Evolutionary conservation across 35 echinoderm and acorn worm species (phyloP).

Genomic region (Hemicentrotus pulcherrimus): DNA sequence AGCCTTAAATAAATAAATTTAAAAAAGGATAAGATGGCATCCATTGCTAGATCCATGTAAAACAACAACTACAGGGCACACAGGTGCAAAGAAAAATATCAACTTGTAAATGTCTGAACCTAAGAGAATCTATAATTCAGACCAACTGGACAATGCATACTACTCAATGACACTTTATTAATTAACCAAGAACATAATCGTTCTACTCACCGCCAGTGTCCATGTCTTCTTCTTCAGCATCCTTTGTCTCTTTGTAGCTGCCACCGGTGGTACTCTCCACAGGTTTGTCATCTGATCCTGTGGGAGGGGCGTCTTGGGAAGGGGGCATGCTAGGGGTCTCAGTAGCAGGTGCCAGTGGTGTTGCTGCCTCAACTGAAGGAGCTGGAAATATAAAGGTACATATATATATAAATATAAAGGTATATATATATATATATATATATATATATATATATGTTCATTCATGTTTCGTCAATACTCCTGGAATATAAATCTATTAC

Average conservation of each 20-base stretch:
- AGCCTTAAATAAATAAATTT: background rate
- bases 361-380: background rate
- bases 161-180: background rate
- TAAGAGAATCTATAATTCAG: background rate
- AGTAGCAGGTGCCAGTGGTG: background rate
- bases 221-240: conserved; percentile 5
- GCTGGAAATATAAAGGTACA: background rate
- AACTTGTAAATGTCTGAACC: background rate
- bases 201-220: conserved; percentile 20
- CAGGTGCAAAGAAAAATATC: background rate
- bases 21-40: background rate
- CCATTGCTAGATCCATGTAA: background rate
- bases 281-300: background rate
- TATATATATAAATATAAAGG: conserved; percentile 9
- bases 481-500: background rate
- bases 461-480: background rate
- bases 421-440: too few relatives aligned
- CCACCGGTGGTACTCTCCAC: background rate
- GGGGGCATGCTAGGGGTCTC: background rate
- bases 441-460: background rate
- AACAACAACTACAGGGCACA: background rate
- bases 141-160: background rate
- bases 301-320: conserved; percentile 22
- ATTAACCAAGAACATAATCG: background rate
- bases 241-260: background rate